phyloP scores from a whole-genome alignment of 2,797 vertebrate species.

The Fistularia tabacaria region DNA sequence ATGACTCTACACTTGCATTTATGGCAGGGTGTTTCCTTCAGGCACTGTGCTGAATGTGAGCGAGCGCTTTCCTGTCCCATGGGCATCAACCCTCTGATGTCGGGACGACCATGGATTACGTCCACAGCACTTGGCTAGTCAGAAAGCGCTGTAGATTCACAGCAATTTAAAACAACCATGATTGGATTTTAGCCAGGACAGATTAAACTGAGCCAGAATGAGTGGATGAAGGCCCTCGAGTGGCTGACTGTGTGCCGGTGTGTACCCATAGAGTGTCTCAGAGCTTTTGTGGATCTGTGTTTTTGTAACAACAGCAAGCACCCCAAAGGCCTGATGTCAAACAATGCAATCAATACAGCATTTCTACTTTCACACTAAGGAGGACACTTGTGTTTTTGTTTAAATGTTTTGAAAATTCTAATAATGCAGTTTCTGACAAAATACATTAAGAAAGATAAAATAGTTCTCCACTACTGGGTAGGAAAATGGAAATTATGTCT shows the following conservation, averaged over 20 bases:
- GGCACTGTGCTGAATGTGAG: too few species aligned
- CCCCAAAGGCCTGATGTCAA: constrained; percentile 44
- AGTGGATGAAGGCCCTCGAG: constrained; percentile 17
- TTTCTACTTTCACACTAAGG: constrained; percentile 19
- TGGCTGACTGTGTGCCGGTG: constrained; percentile 17
- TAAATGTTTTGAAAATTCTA: constrained; percentile 5
- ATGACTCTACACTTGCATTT: neutral
- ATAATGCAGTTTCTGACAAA: too few species aligned
- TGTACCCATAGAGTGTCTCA: constrained; percentile 34
- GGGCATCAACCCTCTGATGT: too few species aligned
- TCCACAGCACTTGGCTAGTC: too few species aligned
- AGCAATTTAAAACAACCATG: constrained; percentile 45
- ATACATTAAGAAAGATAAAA: too few species aligned
- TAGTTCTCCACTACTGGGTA: too few species aligned
- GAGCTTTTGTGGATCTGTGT: constrained; percentile 34
- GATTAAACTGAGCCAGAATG: constrained; percentile 25
- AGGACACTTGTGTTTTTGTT: neutral
- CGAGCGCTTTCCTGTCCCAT: too few species aligned
- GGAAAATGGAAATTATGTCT: too few species aligned
- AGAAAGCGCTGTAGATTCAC: constrained; percentile 16
- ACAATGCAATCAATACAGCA: constrained; percentile 42
- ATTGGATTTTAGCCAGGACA: constrained; percentile 22
- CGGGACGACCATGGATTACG: too few species aligned
- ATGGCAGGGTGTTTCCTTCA: neutral
- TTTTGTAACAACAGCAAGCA: constrained; percentile 46